Percentiles rank a stretch among this genome's conserved stretches.
phyloP scores from a whole-genome alignment of 2,113 vertebrate species.

The Urocynchramus pylzowi region DNA sequence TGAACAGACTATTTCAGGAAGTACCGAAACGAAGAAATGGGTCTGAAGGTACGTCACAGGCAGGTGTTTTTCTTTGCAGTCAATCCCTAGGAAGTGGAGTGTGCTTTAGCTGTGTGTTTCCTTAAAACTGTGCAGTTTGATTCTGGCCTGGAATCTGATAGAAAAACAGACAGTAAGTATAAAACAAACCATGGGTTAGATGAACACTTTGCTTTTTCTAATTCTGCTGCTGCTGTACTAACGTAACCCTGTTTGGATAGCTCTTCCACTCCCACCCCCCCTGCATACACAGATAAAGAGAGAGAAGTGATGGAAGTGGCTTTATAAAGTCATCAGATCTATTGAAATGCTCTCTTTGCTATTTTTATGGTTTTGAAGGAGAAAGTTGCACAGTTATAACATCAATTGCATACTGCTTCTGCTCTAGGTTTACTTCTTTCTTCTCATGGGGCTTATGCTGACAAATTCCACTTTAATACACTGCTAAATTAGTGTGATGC shows the following conservation, averaged over 20 bases:
- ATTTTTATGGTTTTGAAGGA: slow-evolving; percentile 5
- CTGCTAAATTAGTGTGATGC: neutral
- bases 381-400: neutral
- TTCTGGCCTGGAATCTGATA: slow-evolving; percentile 91
- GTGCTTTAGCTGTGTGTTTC: slow-evolving; percentile 76
- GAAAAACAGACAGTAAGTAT: slow-evolving; percentile 86
- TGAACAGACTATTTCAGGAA: slow-evolving; percentile 98
- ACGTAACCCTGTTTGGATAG: slow-evolving; percentile 19
- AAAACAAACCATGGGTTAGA: slow-evolving; percentile 81
- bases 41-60: slow-evolving; percentile 93
- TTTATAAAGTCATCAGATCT: neutral
- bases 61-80: slow-evolving; percentile 91
- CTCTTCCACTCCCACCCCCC: neutral
- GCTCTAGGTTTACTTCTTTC: neutral
- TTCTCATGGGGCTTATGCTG: neutral
- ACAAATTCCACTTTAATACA: neutral
- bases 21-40: slow-evolving; percentile 96
- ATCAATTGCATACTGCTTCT: neutral
- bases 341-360: slow-evolving; percentile 21
- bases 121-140: slow-evolving; percentile 76
- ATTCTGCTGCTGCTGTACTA: slow-evolving; percentile 62
- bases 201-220: slow-evolving; percentile 43
- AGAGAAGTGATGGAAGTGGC: neutral
- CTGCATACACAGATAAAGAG: neutral
- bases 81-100: slow-evolving; percentile 78